phyloP scores from a whole-genome alignment of 2,888 invertebrate genomes.

The Linnaemya tessellans region DNA sequence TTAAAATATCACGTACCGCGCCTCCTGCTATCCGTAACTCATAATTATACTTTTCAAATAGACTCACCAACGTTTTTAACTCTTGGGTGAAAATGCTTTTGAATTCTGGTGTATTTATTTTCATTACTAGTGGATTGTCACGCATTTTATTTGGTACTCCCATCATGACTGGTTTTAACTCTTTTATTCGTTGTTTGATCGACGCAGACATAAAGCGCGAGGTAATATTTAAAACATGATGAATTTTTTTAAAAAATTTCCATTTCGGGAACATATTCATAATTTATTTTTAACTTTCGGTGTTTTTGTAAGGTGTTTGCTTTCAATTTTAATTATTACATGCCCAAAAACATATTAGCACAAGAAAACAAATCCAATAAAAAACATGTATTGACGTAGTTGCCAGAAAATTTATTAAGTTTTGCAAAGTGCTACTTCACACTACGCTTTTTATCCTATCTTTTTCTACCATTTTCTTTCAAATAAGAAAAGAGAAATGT shows the following conservation, averaged over 20 bases:
- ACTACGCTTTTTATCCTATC: too few relatives aligned
- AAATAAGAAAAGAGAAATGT: too few relatives aligned
- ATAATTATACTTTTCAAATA: slow-evolving; percentile 92
- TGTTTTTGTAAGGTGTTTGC: slow-evolving; percentile 2
- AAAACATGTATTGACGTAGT: not conserved
- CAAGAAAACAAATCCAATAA: not conserved
- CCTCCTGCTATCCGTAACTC: slow-evolving; percentile 98
- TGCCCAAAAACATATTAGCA: not conserved
- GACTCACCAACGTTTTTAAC: slow-evolving; percentile 86
- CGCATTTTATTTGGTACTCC: slow-evolving; percentile 80
- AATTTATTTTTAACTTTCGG: not conserved
- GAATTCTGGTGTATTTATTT: slow-evolving; percentile 90
- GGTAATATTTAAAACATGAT: slow-evolving; percentile 43
- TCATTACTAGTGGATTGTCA: slow-evolving; percentile 87
- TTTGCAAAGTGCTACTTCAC: too few relatives aligned
- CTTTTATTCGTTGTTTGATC: slow-evolving; percentile 48
- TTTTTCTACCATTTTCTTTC: too few relatives aligned
- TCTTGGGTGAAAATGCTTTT: slow-evolving; percentile 92
- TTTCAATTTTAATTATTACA: slow-evolving; percentile 9
- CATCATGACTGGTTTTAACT: slow-evolving; percentile 44
- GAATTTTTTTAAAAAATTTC: slow-evolving; percentile 25
- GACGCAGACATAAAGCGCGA: slow-evolving; percentile 46
- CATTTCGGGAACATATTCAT: slow-evolving; percentile 48
- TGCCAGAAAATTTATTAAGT: not conserved
- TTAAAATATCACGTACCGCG: slow-evolving; percentile 95